Conservation (phyloP, 2,888 invertebrate genomes). For the Drosophila ustulata region DNA sequence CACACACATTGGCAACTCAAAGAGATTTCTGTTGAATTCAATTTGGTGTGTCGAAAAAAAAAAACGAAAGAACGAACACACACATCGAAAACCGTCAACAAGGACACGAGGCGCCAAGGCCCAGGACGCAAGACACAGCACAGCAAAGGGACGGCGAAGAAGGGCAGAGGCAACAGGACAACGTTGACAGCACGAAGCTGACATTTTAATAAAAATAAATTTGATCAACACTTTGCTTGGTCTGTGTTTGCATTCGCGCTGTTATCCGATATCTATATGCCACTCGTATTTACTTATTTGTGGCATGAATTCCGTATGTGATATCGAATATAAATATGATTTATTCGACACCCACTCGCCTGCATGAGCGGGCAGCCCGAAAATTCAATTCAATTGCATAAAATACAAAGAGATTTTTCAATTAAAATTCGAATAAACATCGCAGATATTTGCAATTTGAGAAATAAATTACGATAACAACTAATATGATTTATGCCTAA, state of each 20-base stretch:
- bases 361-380: conserved; percentile 1
- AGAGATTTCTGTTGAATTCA: conserved; percentile 74
- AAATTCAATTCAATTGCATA: not conserved
- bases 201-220: conserved; percentile 73
- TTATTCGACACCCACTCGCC: not conserved
- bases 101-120: conserved; percentile 59
- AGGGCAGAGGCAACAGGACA: not conserved
- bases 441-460: not conserved
- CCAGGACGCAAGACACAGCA: conserved; percentile 16
- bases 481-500: not conserved
- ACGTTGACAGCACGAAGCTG: conserved; percentile 49
- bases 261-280: conserved; percentile 31
- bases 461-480: not conserved
- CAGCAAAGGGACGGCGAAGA: not conserved
- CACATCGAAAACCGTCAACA: conserved; percentile 51
- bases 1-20: conserved; percentile 54
- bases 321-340: conserved; percentile 35
- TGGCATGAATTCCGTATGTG: conserved; percentile 11
- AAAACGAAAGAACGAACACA: conserved; percentile 12
- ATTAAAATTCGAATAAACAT: not conserved
- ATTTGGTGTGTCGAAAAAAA: conserved; percentile 48
- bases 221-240: conserved; percentile 69
- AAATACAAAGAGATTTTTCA: not conserved
- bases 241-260: conserved; percentile 28
- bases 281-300: conserved; percentile 14